Evolutionary conservation across 2,888 invertebrate genomes (phyloP).

Genomic region (Chydorus sphaericus): DNA sequence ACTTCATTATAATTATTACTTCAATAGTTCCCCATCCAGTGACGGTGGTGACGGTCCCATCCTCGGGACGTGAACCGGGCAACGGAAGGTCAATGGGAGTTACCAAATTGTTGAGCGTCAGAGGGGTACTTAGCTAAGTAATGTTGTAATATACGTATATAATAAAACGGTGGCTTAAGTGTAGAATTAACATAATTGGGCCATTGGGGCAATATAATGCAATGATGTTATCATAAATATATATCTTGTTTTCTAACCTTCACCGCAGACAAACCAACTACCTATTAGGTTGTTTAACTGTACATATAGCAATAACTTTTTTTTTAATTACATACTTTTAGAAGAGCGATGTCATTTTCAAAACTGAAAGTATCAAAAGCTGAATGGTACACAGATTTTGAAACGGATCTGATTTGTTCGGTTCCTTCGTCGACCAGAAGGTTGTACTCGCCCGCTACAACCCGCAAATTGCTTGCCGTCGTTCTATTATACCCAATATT

Average conservation of each 20-base stretch:
- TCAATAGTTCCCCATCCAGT: constrained; percentile 38
- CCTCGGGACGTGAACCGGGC: constrained; percentile 20
- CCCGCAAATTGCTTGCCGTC: background rate
- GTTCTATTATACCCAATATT: no score
- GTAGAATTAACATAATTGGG: no score
- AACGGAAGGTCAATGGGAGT: constrained; percentile 33
- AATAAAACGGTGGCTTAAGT: background rate
- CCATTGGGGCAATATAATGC: no score
- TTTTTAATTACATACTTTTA: no score
- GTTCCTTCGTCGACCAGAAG: background rate
- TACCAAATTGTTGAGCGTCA: constrained; percentile 39
- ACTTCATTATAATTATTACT: constrained; percentile 23
- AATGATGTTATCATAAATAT: no score
- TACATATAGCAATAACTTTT: no score
- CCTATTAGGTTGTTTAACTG: no score
- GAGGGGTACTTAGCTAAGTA: constrained; percentile 18
- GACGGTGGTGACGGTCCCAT: constrained; percentile 25
- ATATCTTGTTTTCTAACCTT: no score
- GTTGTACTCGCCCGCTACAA: background rate
- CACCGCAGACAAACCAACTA: no score
- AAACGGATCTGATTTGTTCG: background rate
- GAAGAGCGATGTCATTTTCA: no score
- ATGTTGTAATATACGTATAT: no score
- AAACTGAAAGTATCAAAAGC: no score
- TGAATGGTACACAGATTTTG: background rate